phyloP scores from a whole-genome alignment of 2,113 vertebrate genomes.

The Callaeas wilsoni region DNA sequence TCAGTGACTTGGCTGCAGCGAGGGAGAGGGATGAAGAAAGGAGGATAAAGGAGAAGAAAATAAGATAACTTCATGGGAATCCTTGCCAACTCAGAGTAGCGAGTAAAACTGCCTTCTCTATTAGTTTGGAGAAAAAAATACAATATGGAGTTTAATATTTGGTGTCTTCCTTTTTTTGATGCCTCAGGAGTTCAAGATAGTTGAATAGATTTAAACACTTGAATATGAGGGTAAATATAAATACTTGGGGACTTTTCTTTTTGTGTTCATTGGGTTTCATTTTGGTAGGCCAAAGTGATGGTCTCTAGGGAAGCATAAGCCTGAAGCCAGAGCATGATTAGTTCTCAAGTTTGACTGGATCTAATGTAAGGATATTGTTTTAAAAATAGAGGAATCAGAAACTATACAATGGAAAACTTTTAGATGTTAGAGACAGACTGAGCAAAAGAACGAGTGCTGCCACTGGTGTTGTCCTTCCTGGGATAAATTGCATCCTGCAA shows the following conservation, averaged over 20 bases:
- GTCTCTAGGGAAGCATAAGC: not conserved
- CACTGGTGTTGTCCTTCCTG: not conserved
- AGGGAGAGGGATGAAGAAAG: not conserved
- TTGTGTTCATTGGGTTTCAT: not conserved
- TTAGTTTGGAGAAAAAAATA: not conserved
- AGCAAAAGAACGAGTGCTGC: not conserved
- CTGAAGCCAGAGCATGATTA: not conserved
- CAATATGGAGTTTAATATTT: not conserved
- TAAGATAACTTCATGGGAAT: not conserved
- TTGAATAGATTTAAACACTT: not conserved
- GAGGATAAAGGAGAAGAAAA: not conserved
- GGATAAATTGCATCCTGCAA: not conserved
- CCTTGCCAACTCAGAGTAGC: not conserved
- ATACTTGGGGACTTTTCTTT: not conserved
- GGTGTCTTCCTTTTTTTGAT: not conserved
- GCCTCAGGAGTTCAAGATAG: not conserved
- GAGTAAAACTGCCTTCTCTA: not conserved
- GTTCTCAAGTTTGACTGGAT: not conserved
- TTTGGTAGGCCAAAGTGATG: not conserved
- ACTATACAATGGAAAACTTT: not conserved
- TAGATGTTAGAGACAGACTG: not conserved
- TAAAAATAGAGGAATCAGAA: not conserved
- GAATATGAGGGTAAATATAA: not conserved
- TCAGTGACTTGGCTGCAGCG: slow-evolving; percentile 1
- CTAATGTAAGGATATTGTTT: not conserved